Percentiles rank a stretch among this genome's conserved stretches.
Conservation (phyloP, 2,113 vertebrate genomes). For the Rhea pennata region DNA sequence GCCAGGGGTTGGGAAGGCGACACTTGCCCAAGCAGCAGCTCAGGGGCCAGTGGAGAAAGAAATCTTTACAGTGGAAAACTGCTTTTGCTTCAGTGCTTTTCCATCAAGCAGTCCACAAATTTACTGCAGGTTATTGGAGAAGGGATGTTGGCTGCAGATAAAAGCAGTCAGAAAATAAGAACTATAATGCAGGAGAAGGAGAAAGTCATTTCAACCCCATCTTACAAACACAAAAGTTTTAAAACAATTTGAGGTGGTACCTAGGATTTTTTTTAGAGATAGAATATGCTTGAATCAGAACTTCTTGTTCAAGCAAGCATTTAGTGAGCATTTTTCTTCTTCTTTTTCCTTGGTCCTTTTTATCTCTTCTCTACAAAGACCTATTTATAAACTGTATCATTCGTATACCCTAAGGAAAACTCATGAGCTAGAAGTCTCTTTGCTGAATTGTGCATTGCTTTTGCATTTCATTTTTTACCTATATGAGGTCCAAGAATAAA, state of each 20-base stretch:
- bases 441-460: background rate
- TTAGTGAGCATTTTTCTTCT: background rate
- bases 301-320: background rate
- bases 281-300: background rate
- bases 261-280: background rate
- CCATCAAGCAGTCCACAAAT: background rate
- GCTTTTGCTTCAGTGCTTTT: background rate
- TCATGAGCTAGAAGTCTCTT: background rate
- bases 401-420: background rate
- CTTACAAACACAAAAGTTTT: background rate
- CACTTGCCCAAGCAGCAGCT: too few relatives aligned
- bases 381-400: background rate
- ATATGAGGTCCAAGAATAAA: background rate
- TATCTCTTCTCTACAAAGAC: background rate
- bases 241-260: background rate
- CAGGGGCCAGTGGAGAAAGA: background rate
- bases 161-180: background rate
- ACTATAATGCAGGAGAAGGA: background rate
- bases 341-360: background rate
- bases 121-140: fast-evolving
- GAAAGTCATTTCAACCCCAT: background rate
- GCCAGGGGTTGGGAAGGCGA: too few relatives aligned
- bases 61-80: background rate
- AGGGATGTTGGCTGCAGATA: background rate
- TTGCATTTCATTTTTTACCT: background rate